A percentile compares a stretch with the other conserved stretches of the same genome.
These are phyloP conservation scores for Agrochola lychnidis DNA, from an alignment of 2,888 invertebrate species.

Conservation along the genomic window DNA sequence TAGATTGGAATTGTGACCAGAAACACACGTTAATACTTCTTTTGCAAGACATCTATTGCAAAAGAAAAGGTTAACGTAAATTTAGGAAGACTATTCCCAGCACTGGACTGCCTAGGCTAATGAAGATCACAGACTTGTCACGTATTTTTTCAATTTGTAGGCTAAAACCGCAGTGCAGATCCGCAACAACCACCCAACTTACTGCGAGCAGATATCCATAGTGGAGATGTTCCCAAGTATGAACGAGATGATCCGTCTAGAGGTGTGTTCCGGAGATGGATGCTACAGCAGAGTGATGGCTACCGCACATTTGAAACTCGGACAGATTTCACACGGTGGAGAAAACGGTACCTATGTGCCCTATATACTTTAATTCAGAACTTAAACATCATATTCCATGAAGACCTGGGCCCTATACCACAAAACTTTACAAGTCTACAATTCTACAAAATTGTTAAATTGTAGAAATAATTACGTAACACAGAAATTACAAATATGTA, in stretches of 20 bases:
- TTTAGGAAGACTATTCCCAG: background rate
- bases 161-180: slow-evolving; percentile 92
- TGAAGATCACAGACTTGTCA: background rate
- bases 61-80: background rate
- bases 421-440: background rate
- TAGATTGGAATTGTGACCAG: background rate
- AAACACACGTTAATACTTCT: background rate
- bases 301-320: slow-evolving; percentile 73
- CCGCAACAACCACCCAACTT: slow-evolving; percentile 92
- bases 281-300: slow-evolving; percentile 82
- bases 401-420: background rate
- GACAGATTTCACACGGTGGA: slow-evolving; percentile 81
- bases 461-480: background rate
- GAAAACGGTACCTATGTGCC: slow-evolving; percentile 80
- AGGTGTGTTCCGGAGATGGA: slow-evolving; percentile 88
- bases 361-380: background rate
- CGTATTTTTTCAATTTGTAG: slow-evolving; percentile 76
- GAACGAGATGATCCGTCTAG: slow-evolving; percentile 93
- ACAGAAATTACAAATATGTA: no score
- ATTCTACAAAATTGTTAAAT: background rate
- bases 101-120: background rate
- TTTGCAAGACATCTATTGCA: background rate
- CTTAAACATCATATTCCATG: background rate
- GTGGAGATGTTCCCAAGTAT: slow-evolving; percentile 96
- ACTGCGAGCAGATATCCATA: slow-evolving; percentile 95